Conservation (phyloP, 2,797 vertebrate genomes). For the Streptopelia turtur region DNA sequence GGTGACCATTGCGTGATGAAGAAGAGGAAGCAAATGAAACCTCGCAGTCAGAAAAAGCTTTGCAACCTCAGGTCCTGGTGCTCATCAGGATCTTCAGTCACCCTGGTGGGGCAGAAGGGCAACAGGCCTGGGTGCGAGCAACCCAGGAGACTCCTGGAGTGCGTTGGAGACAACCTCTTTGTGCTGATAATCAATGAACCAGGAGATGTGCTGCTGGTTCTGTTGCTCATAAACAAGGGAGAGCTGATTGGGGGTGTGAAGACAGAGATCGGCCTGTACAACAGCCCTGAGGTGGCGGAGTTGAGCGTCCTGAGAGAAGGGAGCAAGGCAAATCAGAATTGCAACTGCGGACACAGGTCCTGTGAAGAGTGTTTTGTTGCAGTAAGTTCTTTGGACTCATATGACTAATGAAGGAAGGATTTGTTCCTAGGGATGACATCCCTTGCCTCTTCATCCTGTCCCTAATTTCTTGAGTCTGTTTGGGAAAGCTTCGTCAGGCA, state of each 20-base stretch:
- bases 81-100: not conserved
- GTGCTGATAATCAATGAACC: not conserved
- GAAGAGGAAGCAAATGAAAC: not conserved
- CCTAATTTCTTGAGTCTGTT: not conserved
- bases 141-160: not conserved
- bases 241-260: not conserved
- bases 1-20: not conserved
- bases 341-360: not conserved
- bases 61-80: accelerated
- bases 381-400: not conserved
- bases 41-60: not conserved
- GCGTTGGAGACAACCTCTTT: not conserved
- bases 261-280: not conserved
- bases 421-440: not conserved
- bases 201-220: not conserved
- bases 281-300: not conserved
- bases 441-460: not conserved
- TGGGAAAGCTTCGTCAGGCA: not conserved
- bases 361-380: not conserved
- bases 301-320: not conserved
- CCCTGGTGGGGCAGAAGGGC: not conserved
- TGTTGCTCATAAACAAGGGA: not conserved
- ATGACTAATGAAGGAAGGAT: not conserved
- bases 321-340: not conserved
- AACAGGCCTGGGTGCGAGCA: not conserved